phyloP scores from a whole-genome alignment of 2,113 vertebrate genomes.

The Xiphophorus hellerii region DNA sequence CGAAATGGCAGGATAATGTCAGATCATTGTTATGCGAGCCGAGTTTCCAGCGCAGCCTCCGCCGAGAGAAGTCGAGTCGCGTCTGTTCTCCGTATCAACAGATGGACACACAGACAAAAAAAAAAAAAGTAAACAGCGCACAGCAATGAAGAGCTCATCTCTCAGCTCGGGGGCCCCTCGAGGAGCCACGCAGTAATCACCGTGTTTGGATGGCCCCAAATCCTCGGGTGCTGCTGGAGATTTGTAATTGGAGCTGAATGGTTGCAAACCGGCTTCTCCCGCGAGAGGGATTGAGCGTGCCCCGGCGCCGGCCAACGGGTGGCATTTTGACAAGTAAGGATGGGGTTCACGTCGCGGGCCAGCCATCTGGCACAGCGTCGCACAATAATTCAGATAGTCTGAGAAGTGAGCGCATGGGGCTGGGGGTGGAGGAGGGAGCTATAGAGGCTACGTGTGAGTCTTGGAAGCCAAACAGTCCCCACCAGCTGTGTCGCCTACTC shows the following conservation, averaged over 20 bases:
- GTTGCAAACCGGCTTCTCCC: constrained; percentile 58
- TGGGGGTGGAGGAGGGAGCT: too few species aligned
- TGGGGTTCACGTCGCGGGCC: constrained; percentile 55
- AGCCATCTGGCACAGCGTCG: constrained; percentile 65
- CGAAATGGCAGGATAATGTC: constrained; percentile 46
- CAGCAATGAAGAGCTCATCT: constrained; percentile 64
- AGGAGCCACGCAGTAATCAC: constrained; percentile 60
- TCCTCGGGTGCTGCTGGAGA: constrained; percentile 65
- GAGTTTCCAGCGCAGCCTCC: constrained; percentile 51
- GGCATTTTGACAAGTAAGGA: constrained; percentile 68
- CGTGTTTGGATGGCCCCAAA: constrained; percentile 67
- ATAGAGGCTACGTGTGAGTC: constrained; percentile 35
- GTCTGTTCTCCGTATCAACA: constrained; percentile 61
- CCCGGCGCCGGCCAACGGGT: constrained; percentile 43
- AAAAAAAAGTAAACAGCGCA: constrained; percentile 61
- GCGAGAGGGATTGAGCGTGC: constrained; percentile 54
- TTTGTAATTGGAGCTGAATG: constrained; percentile 72
- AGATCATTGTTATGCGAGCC: constrained; percentile 55
- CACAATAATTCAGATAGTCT: constrained; percentile 65
- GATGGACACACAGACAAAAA: constrained; percentile 68
- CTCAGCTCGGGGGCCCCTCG: constrained; percentile 56
- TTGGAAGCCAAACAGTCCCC: constrained; percentile 53
- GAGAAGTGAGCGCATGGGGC: constrained; percentile 46
- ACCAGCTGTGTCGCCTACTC: constrained; percentile 57
- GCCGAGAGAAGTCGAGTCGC: constrained; percentile 39